Evolutionary conservation across 2,888 invertebrate genomes (phyloP), one percentile per base, ranked within the genome.

Genomic region (Dolichomitus sp.): DNA sequence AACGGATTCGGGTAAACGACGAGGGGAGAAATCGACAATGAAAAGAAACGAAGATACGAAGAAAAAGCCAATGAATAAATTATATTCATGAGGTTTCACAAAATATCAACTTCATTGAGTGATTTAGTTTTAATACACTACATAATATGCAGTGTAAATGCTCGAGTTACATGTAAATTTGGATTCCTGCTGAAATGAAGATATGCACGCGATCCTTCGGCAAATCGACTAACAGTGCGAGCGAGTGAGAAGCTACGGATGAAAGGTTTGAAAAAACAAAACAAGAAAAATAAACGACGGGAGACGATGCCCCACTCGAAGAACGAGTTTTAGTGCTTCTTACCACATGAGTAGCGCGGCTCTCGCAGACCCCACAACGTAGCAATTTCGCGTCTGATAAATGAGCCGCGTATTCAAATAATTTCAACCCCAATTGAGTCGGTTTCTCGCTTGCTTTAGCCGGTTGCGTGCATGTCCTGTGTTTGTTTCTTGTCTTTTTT

Each of bases 351-450:
- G 23, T 37, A 86, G 74, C 77, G 76, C 37, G 86, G 30, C 12
- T 69, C 70, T 23, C 23, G 23, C 57, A 40, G 33, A 63, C 73
- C 40, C 72, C 27, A 70, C 54, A 57, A 70, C 68, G 45, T 52
- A 78, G 66, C 79, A 89, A 92, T 90, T 90, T 88, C 84, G 78
- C 85, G 83, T 73, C 85, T 92, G 92, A 92, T 90, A 88, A 92
- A 92, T 90, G 91, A 90, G 85, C 68, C 86, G 77, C 84, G 84
- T 90, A 91, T 91, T 91, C 90, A 90, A 92, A 90, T 92, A 90
- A 90, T 92, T 90, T 90, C 90, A 92, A 92, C 91, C 92, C 91
- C 92, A 91, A 92, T 92, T 91, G 91, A 90, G 87, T 86, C 87
- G 81, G 48, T 73, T 75, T 27, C 80, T 76, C 42, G 84, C 80